Conservation (phyloP, 2,113 vertebrate genomes). For the Orcinus orca region DNA sequence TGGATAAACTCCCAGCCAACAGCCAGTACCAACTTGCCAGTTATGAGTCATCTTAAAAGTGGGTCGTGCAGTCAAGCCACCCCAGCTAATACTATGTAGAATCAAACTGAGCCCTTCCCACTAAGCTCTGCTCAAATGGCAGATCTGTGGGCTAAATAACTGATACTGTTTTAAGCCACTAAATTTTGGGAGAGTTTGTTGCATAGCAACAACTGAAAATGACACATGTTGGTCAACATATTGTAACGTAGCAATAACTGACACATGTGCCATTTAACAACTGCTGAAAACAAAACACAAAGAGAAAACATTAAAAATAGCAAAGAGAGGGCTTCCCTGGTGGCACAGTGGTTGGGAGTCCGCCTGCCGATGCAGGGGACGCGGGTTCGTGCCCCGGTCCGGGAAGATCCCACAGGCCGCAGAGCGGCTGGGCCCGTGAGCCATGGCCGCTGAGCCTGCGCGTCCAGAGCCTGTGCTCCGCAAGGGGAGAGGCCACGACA, state of each 20-base stretch:
- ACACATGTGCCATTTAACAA: background rate
- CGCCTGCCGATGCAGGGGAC: no score
- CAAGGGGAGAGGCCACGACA: no score
- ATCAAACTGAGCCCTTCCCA: background rate
- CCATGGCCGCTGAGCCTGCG: no score
- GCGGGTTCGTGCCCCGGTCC: fast-evolving
- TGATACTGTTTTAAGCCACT: background rate
- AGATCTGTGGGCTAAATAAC: background rate
- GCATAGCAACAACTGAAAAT: background rate
- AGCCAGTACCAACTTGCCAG: background rate
- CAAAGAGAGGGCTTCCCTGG: no score
- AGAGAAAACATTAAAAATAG: background rate
- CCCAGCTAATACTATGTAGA: background rate
- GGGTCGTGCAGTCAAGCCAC: no score
- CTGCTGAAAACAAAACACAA: background rate
- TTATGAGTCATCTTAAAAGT: background rate
- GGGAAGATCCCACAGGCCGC: no score
- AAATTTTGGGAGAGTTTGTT: background rate
- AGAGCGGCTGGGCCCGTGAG: no score
- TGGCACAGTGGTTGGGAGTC: no score
- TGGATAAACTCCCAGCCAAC: background rate
- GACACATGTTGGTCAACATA: background rate
- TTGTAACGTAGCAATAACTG: background rate
- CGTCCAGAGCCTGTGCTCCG: no score
- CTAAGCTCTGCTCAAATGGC: background rate